phyloP scores from a whole-genome alignment of 2,797 vertebrate species.

The Hydrolagus colliei region DNA sequence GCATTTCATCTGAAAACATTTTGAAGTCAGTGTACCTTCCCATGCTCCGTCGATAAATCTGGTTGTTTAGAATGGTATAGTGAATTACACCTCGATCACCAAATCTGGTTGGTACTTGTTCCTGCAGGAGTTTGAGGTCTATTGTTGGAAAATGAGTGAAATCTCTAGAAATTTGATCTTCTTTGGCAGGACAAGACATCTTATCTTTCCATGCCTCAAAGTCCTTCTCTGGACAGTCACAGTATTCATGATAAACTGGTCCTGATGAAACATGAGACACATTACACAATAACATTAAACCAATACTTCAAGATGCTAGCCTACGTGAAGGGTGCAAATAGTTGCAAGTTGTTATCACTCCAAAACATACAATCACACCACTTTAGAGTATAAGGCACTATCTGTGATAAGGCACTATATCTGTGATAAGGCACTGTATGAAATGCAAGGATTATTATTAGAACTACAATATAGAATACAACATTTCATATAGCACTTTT shows the following conservation, averaged over 20 bases:
- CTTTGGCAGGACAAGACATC: slow-evolving; percentile 66
- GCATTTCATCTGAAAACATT: slow-evolving; percentile 91
- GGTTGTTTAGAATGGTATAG: slow-evolving; percentile 72
- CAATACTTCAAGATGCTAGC: too few relatives aligned
- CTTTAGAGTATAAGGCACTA: too few relatives aligned
- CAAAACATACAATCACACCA: too few relatives aligned
- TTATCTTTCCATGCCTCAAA: slow-evolving; percentile 59
- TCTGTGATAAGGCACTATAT: too few relatives aligned
- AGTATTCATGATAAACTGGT: slow-evolving; percentile 83
- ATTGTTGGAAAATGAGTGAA: slow-evolving; percentile 70
- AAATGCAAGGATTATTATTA: too few relatives aligned
- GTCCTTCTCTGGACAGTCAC: slow-evolving; percentile 71
- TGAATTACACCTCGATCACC: slow-evolving; percentile 74
- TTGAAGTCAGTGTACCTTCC: slow-evolving; percentile 93
- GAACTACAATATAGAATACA: too few relatives aligned
- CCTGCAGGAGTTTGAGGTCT: slow-evolving; percentile 65
- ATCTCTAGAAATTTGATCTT: slow-evolving; percentile 71
- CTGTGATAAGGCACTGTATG: too few relatives aligned
- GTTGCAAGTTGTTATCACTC: too few relatives aligned
- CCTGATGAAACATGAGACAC: slow-evolving; percentile 50
- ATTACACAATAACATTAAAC: background rate
- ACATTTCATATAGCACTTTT: too few relatives aligned
- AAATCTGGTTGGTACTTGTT: slow-evolving; percentile 72
- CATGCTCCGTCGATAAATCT: slow-evolving; percentile 68
- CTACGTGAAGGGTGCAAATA: too few relatives aligned